phyloP scores from a whole-genome alignment of 2,113 vertebrate species.

The Mormoops blainvillei region DNA sequence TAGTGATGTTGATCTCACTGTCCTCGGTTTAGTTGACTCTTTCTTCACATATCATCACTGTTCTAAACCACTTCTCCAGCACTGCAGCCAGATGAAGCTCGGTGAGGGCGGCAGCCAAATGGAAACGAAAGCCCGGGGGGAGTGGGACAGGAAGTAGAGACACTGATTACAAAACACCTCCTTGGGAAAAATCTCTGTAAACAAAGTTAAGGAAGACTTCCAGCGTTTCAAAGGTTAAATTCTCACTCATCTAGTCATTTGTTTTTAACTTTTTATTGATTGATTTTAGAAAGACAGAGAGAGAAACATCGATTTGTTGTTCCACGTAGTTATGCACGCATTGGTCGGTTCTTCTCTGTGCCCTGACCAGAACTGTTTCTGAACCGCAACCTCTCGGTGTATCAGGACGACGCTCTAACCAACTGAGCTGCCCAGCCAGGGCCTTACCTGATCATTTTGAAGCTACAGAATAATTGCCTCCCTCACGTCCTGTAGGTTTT shows the following conservation, averaged over 20 bases:
- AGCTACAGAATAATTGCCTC: not conserved
- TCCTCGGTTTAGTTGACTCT: not conserved
- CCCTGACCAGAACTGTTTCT: too few relatives aligned
- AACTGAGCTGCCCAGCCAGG: too few relatives aligned
- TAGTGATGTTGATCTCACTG: not conserved
- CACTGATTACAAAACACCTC: not conserved
- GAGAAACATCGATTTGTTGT: too few relatives aligned
- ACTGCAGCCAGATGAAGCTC: not conserved
- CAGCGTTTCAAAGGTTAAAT: not conserved
- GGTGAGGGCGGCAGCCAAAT: not conserved
- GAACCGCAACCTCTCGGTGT: too few relatives aligned
- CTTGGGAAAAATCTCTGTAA: not conserved
- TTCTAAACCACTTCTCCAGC: not conserved
- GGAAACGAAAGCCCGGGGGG: not conserved
- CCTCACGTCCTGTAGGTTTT: not conserved
- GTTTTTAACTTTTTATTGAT: too few relatives aligned
- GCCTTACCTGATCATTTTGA: not conserved
- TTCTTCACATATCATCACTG: not conserved
- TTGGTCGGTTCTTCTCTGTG: too few relatives aligned
- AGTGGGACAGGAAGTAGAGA: not conserved
- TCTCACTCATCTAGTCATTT: not conserved
- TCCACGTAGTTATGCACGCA: too few relatives aligned
- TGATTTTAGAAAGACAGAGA: too few relatives aligned
- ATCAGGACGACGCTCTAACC: too few relatives aligned
- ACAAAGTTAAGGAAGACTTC: not conserved